phyloP scores from a whole-genome alignment of 37 sponge, comb jelly and placozoan species.

The Chondrilla cf. caribensis region DNA sequence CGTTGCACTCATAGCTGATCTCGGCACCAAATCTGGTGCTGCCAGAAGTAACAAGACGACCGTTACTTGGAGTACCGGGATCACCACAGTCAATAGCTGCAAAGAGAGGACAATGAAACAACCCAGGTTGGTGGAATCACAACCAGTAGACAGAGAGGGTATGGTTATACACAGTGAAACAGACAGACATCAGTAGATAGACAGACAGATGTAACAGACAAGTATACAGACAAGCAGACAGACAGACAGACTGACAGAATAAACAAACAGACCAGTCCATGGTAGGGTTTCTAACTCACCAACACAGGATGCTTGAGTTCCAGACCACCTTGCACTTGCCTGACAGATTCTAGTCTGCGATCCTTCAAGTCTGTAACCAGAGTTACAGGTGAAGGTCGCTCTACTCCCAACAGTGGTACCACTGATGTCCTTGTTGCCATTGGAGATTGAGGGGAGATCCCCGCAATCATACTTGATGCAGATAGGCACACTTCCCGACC shows the following conservation, averaged over 20 bases:
- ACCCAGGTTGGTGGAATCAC: too few relatives aligned
- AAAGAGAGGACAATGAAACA: not conserved
- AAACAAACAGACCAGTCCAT: too few relatives aligned
- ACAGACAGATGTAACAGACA: too few relatives aligned
- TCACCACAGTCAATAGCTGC: constrained; percentile 42
- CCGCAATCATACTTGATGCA: constrained; percentile 44
- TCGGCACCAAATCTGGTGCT: constrained; percentile 19
- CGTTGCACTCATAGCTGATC: constrained; percentile 42
- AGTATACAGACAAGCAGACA: too few relatives aligned
- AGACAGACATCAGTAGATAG: too few relatives aligned
- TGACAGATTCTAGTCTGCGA: constrained; percentile 21
- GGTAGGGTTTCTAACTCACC: constrained; percentile 29
- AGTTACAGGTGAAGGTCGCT: constrained; percentile 46
- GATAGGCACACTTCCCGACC: constrained; percentile 35
- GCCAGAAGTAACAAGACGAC: not conserved
- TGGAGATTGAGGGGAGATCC: constrained; percentile 12
- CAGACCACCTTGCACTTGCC: constrained; percentile 55
- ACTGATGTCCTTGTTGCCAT: constrained; percentile 37
- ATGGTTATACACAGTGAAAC: too few relatives aligned
- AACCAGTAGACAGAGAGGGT: too few relatives aligned
- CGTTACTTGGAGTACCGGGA: constrained; percentile 43
- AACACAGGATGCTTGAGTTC: constrained; percentile 35
- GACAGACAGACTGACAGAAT: too few relatives aligned
- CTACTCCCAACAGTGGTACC: constrained; percentile 20
- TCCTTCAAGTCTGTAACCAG: constrained; percentile 46